A percentile compares a stretch with the other conserved stretches of the same genome.
These are phyloP conservation scores for Nipponacmea schrenckii DNA, from an alignment of 2,888 invertebrate genomes.

Conservation along the genomic window DNA sequence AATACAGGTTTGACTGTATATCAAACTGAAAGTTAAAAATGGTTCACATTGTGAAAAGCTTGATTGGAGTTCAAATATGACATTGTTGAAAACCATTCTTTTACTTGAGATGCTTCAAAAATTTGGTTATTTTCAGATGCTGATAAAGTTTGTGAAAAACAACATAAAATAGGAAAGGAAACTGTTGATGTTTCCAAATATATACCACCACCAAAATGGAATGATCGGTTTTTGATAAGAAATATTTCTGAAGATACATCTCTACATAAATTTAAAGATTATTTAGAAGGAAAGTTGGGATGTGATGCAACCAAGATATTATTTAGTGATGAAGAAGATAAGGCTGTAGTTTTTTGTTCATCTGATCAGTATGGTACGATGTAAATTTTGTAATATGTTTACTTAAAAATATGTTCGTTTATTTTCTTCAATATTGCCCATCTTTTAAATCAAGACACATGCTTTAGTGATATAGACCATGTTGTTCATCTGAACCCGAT, in stretches of 20 bases:
- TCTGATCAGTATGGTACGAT: no score
- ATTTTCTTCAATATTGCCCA: no score
- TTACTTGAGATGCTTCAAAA: not conserved
- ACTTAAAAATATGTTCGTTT: no score
- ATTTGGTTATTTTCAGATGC: not conserved
- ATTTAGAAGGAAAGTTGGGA: not conserved
- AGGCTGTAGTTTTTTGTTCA: not conserved
- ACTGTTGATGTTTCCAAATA: not conserved
- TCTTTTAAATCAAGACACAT: no score
- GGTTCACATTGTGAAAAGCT: no score
- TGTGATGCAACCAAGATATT: not conserved
- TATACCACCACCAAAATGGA: not conserved
- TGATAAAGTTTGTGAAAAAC: not conserved
- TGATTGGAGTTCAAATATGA: no score
- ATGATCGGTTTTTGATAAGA: not conserved
- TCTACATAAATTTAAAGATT: not conserved
- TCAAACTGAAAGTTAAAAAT: no score
- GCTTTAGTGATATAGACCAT: no score
- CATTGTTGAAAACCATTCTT: no score
- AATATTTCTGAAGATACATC: constrained; percentile 1
- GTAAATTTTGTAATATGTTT: no score
- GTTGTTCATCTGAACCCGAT: no score
- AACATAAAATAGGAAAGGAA: not conserved
- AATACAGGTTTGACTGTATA: no score
- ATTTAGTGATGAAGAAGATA: constrained; percentile 1